These are phyloP conservation scores for Zaprionus ghesquierei DNA, from an alignment of 1,140 invertebrate genomes.

Conservation along the genomic window DNA sequence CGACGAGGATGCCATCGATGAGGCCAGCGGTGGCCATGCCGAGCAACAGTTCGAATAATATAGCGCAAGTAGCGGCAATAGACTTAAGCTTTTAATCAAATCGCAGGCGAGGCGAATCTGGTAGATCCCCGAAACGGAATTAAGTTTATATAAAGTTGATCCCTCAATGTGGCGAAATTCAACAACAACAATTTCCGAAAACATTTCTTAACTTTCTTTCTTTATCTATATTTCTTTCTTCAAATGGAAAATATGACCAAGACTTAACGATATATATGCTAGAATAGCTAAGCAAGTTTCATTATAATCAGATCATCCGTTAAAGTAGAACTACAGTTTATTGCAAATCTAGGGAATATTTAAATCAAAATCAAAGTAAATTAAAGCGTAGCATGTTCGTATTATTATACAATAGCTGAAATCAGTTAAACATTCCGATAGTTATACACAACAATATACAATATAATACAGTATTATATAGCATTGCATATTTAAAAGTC, in stretches of 20 bases:
- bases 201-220: too few species aligned
- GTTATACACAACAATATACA: too few species aligned
- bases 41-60: constrained; percentile 18
- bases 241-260: too few species aligned
- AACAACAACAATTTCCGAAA: not conserved
- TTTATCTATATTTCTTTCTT: too few species aligned
- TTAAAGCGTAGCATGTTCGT: too few species aligned
- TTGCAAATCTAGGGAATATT: too few species aligned
- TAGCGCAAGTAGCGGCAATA: not conserved
- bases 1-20: constrained; percentile 83
- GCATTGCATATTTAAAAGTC: not conserved
- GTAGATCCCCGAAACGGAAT: not conserved
- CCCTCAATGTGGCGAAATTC: not conserved
- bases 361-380: too few species aligned
- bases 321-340: too few species aligned
- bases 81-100: not conserved
- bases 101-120: not conserved
- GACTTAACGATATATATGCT: not conserved
- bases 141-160: not conserved
- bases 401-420: not conserved
- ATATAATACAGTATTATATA: not conserved
- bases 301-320: not conserved
- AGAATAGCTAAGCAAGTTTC: not conserved
- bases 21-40: constrained; percentile 40
- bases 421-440: too few species aligned